Conservation (phyloP, 2,888 invertebrate genomes). For the Phragmatobia fuliginosa region DNA sequence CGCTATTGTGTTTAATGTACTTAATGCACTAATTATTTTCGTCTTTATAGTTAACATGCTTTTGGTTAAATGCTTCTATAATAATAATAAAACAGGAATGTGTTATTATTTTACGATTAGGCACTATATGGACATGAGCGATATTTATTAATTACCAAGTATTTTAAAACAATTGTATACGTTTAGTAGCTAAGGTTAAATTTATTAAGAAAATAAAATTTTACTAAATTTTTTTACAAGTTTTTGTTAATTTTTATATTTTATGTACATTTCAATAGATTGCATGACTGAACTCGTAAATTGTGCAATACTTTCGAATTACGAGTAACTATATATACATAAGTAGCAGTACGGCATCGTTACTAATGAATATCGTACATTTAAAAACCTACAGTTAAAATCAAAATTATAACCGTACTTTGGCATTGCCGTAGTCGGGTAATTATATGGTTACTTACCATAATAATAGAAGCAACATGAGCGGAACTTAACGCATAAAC, state of each 20-base stretch:
- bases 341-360: not conserved
- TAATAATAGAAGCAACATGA: constrained; percentile 92
- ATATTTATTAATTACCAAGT: not conserved
- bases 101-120: not conserved
- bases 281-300: too few species aligned
- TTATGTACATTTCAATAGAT: too few species aligned
- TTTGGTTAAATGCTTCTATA: not conserved
- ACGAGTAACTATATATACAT: too few species aligned
- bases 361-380: not conserved
- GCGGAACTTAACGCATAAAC: constrained; percentile 95
- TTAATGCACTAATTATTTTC: not conserved
- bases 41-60: not conserved
- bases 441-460: constrained; percentile 79
- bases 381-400: too few species aligned
- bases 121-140: not conserved
- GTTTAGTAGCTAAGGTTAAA: too few species aligned
- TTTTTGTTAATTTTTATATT: too few species aligned
- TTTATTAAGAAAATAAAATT: too few species aligned
- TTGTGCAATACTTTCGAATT: too few species aligned
- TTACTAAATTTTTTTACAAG: too few species aligned
- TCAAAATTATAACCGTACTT: too few species aligned
- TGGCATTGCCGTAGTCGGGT: too few species aligned
- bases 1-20: not conserved
- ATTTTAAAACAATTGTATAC: not conserved
- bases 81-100: not conserved